phyloP scores from a whole-genome alignment of 1,140 invertebrate genomes.

The Cydia pomonella region DNA sequence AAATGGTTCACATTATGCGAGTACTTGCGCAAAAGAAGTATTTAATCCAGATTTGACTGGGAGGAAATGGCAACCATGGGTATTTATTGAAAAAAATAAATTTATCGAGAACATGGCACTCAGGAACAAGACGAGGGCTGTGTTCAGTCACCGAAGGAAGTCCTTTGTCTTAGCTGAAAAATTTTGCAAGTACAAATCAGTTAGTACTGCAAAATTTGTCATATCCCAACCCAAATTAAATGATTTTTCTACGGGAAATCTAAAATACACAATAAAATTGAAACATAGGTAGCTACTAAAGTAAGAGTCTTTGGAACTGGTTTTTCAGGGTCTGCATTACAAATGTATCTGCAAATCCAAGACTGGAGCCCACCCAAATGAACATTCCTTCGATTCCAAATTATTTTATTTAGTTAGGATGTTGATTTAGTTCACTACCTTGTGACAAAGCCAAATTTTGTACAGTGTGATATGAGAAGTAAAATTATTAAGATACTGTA shows the following conservation, averaged over 20 bases:
- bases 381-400: conserved; percentile 63
- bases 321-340: conserved; percentile 39
- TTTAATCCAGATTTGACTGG: conserved; percentile 71
- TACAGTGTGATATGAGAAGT: conserved; percentile 61
- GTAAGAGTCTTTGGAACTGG: conserved; percentile 39
- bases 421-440: conserved; percentile 62
- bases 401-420: conserved; percentile 52
- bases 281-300: conserved; percentile 60
- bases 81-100: conserved; percentile 72
- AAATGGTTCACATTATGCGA: conserved; percentile 77
- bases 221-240: conserved; percentile 63
- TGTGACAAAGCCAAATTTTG: conserved; percentile 63
- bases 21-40: conserved; percentile 52
- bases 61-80: conserved; percentile 79
- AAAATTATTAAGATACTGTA: conserved; percentile 50
- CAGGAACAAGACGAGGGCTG: conserved; percentile 64
- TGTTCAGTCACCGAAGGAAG: conserved; percentile 68
- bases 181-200: conserved; percentile 70
- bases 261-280: conserved; percentile 72
- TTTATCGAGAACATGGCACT: conserved; percentile 76
- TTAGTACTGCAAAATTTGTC: conserved; percentile 66
- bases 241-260: conserved; percentile 53
- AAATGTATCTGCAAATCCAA: conserved; percentile 35
- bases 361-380: conserved; percentile 57
- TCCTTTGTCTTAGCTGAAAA: conserved; percentile 67